phyloP scores from a whole-genome alignment of 2,113 vertebrate species.

The Lasiurus cinereus region DNA sequence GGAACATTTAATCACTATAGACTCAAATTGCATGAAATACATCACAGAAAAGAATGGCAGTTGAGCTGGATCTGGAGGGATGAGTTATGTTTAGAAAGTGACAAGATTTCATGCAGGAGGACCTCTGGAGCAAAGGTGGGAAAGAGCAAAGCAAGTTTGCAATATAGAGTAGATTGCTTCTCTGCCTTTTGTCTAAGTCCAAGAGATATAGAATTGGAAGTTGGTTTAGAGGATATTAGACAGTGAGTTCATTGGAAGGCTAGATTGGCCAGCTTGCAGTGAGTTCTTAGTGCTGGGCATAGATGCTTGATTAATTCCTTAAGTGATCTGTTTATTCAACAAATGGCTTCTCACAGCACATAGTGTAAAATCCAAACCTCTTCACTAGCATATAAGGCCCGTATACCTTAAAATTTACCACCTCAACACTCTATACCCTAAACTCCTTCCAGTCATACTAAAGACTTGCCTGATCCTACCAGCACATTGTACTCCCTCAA shows the following conservation, averaged over 20 bases:
- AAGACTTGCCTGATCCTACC: neutral
- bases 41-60: constrained; percentile 9
- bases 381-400: neutral
- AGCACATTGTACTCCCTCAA: neutral
- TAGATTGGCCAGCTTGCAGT: neutral
- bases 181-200: neutral
- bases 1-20: neutral
- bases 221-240: neutral
- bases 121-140: constrained; percentile 26
- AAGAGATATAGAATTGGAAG: neutral
- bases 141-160: constrained; percentile 27
- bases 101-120: neutral
- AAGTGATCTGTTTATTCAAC: constrained; percentile 31
- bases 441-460: constrained; percentile 11
- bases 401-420: neutral
- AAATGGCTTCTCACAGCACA: constrained; percentile 21
- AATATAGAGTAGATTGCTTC: neutral
- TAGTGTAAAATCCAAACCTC: constrained; percentile 15
- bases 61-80: constrained; percentile 34
- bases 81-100: constrained; percentile 25
- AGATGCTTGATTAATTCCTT: constrained; percentile 51
- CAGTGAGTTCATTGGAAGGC: neutral
- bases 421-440: neutral
- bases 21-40: neutral
- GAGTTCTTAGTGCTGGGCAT: neutral